These are phyloP conservation scores for Semicossyphus pulcher DNA, from an alignment of 2,113 vertebrate genomes.

Conservation along the genomic window DNA sequence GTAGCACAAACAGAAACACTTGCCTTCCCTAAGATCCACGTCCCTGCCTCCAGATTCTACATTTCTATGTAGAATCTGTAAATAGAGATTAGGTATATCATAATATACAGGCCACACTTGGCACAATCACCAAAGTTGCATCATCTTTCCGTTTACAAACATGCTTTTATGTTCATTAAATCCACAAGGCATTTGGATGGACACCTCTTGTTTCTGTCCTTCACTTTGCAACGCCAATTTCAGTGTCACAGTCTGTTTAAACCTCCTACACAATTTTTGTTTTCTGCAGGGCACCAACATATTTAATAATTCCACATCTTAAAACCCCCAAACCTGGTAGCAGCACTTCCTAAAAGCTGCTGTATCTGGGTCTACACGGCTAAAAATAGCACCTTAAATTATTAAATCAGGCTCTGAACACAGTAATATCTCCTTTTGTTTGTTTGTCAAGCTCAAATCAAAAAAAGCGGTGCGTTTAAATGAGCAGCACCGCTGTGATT, in stretches of 20 bases:
- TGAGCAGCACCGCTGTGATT: background rate
- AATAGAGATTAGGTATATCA: no score
- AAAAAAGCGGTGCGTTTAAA: conserved; percentile 18
- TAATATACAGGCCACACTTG: no score
- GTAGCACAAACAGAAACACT: no score
- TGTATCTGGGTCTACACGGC: conserved; percentile 39
- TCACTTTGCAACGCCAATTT: background rate
- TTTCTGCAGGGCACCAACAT: background rate
- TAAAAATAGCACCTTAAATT: conserved; percentile 46
- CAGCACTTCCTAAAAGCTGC: conserved; percentile 32
- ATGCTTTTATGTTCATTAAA: background rate
- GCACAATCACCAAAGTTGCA: background rate
- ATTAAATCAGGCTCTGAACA: conserved; percentile 36
- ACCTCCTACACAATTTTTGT: background rate
- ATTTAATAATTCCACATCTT: conserved; percentile 2
- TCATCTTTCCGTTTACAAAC: background rate
- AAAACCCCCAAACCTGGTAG: conserved; percentile 34
- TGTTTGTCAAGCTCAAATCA: conserved; percentile 17
- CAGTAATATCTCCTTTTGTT: conserved; percentile 38
- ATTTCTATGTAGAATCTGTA: no score
- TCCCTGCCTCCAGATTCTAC: no score
- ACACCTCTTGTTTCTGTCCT: background rate
- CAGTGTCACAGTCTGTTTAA: background rate
- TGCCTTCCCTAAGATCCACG: no score
- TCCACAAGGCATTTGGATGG: background rate